Percentiles rank a stretch among this genome's conserved stretches.
These are phyloP conservation scores for zebrafish (Danio rerio) DNA, from an alignment of 2,113 vertebrate species.

Conservation along the genomic window GRCz12tu NC_133196.1:29130501-29131000, in stretches of 20 bases:
- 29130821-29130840: constrained; percentile 97
- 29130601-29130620: constrained; percentile 97
- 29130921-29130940: no score
- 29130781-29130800: constrained; percentile 78
- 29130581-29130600: constrained; percentile 97
- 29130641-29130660: constrained; percentile 90
- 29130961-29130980: no score
- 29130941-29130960: no score
- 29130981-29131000: no score
- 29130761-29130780: constrained; percentile 74
- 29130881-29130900: constrained; percentile 75
- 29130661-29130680: constrained; percentile 88
- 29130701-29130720: background rate
- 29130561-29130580: constrained; percentile 94
- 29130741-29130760: background rate
- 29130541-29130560: constrained; percentile 98
- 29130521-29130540: constrained; percentile 72
- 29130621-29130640: constrained; percentile 92
- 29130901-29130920: background rate
- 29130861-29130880: constrained; percentile 93
- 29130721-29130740: background rate
- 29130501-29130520: background rate
- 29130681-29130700: constrained; percentile 73
- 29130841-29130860: constrained; percentile 97
- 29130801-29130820: constrained; percentile 92